Evolutionary conservation across 1,140 invertebrate genomes (phyloP).

Genomic region (Brachionus calyciflorus): DNA sequence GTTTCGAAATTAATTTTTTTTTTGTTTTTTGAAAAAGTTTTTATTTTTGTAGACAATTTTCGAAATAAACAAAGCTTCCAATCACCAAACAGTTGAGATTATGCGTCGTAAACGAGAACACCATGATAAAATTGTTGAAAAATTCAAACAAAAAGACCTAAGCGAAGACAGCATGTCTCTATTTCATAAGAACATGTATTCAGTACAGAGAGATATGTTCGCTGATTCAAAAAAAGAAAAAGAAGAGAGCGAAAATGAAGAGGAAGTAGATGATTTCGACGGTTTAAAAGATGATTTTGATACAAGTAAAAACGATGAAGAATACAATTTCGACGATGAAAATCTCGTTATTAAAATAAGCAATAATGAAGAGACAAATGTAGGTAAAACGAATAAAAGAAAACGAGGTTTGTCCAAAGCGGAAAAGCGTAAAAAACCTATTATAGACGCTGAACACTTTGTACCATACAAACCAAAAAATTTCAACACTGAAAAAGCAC

Average conservation of each 20-base stretch:
- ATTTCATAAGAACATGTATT: conserved; percentile 35
- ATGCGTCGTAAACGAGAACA: conserved; percentile 23
- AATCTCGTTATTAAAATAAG: conserved; percentile 23
- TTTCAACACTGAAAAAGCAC: conserved; percentile 37
- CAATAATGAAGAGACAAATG: not conserved
- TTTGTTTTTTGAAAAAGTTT: no score
- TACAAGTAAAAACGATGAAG: not conserved
- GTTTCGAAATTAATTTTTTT: not conserved
- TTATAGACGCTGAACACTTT: conserved; percentile 22
- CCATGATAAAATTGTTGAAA: conserved; percentile 29
- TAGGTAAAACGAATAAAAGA: not conserved
- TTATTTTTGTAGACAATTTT: conserved; percentile 33
- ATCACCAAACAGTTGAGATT: not conserved
- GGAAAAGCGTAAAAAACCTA: conserved; percentile 1
- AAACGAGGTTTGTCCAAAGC: not conserved
- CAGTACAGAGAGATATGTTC: conserved; percentile 17
- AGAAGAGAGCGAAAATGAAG: not conserved
- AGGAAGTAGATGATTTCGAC: no score
- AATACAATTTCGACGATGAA: conserved; percentile 17
- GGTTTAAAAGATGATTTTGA: no score
- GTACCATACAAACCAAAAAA: conserved; percentile 35
- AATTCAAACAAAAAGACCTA: conserved; percentile 36
- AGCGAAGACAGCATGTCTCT: not conserved
- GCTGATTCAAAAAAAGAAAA: not conserved
- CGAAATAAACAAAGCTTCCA: conserved; percentile 39